Evolutionary conservation across 1,140 invertebrate genomes (phyloP).

Genomic region (Eupristina koningsbergeri): DNA sequence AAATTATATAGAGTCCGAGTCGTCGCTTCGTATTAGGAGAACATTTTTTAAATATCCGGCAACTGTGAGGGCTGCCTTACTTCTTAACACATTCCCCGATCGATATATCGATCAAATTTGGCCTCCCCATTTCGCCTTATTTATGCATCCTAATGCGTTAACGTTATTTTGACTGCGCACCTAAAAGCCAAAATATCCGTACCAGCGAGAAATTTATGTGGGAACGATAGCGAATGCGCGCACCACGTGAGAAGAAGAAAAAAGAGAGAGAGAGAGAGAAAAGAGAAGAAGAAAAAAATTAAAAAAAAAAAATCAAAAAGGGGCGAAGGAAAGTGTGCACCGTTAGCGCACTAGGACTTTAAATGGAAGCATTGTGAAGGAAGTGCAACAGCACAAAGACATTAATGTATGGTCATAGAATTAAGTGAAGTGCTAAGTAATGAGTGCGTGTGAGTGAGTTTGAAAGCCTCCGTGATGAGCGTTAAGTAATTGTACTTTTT

Average conservation of each 20-base stretch:
- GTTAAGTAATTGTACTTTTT: not conserved
- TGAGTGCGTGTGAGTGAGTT: not conserved
- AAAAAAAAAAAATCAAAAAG: not conserved
- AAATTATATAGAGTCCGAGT: too few relatives aligned
- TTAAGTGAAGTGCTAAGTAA: not conserved
- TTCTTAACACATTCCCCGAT: not conserved
- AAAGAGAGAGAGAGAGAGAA: not conserved
- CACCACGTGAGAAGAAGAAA: not conserved
- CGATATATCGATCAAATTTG: not conserved
- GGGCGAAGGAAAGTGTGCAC: not conserved
- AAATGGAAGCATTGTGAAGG: slow-evolving; percentile 15
- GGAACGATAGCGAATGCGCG: not conserved
- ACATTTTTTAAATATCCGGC: not conserved
- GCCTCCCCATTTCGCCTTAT: not conserved
- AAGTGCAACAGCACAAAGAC: not conserved
- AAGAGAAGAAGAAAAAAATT: too few relatives aligned
- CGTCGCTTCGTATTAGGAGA: too few relatives aligned
- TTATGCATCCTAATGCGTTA: not conserved
- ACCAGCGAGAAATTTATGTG: slow-evolving; percentile 7
- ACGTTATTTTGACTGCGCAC: not conserved
- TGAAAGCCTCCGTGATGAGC: not conserved
- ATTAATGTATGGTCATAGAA: not conserved
- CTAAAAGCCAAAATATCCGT: not conserved
- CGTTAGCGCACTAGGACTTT: not conserved
- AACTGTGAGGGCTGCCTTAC: too few relatives aligned